Conservation (phyloP, 1,140 invertebrate species). For the Leptinotarsa lineolata region DNA sequence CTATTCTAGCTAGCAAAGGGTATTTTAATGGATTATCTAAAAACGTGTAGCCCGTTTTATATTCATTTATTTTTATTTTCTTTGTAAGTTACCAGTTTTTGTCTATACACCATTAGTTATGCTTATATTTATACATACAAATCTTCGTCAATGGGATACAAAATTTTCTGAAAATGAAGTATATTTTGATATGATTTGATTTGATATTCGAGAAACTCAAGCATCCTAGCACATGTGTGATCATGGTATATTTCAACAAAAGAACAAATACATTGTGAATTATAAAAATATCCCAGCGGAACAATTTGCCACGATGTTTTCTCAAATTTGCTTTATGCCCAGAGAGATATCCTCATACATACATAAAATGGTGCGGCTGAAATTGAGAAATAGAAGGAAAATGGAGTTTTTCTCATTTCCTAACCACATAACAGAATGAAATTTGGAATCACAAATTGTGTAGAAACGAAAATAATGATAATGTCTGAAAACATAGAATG, state of each 20-base stretch:
- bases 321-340: background rate
- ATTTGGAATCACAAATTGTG: slow-evolving; percentile 4
- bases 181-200: too few relatives aligned
- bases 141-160: too few relatives aligned
- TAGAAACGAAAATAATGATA: background rate
- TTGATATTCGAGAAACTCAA: too few relatives aligned
- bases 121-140: too few relatives aligned
- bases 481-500: background rate
- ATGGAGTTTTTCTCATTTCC: slow-evolving; percentile 5
- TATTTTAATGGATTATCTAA: too few relatives aligned
- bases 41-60: too few relatives aligned
- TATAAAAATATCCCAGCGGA: slow-evolving; percentile 2
- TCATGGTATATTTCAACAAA: background rate
- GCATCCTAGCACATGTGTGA: background rate
- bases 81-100: too few relatives aligned
- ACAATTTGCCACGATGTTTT: background rate
- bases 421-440: background rate
- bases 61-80: too few relatives aligned
- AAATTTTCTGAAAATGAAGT: too few relatives aligned
- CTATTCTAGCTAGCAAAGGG: too few relatives aligned
- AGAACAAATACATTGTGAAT: background rate
- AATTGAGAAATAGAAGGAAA: background rate
- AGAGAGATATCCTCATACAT: background rate
- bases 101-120: too few relatives aligned
- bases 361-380: background rate